phyloP scores from a whole-genome alignment of 2,113 vertebrate species.

The Microcebus jonahi region DNA sequence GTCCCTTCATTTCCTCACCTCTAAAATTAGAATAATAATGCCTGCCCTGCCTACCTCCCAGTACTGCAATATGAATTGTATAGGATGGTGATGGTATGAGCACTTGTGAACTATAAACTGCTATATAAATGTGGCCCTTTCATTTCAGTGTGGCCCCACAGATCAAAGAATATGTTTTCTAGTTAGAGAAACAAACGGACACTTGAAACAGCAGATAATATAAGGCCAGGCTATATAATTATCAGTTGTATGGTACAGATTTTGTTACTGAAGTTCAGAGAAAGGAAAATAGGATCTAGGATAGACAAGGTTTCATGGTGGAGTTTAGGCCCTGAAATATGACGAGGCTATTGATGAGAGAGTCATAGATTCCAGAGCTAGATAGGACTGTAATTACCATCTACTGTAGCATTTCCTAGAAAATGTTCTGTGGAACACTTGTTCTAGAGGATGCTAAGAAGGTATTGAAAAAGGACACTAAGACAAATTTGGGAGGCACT shows the following conservation, averaged over 20 bases:
- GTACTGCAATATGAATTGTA: background rate
- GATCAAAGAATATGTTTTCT: background rate
- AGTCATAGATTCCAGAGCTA: background rate
- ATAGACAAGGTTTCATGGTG: background rate
- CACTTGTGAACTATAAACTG: background rate
- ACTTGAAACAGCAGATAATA: background rate
- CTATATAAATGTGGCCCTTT: background rate
- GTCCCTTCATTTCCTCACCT: background rate
- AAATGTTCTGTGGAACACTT: background rate
- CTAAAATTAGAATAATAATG: background rate
- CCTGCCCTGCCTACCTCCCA: background rate
- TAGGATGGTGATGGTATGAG: background rate
- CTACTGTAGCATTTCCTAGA: background rate
- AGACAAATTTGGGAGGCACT: background rate
- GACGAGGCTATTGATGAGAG: background rate
- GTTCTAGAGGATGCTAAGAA: background rate
- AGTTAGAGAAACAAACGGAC: background rate
- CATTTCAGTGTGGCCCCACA: background rate
- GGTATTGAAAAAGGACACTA: background rate
- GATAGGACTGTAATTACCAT: background rate
- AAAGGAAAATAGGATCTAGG: background rate
- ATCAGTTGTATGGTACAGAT: background rate
- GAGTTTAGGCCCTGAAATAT: background rate
- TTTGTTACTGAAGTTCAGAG: background rate
- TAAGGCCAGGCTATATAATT: background rate